Evolutionary conservation across 2,797 vertebrate genomes (phyloP), one percentile per base, ranked within the genome.

Genomic region (Hephaestus fuliginosus): DNA sequence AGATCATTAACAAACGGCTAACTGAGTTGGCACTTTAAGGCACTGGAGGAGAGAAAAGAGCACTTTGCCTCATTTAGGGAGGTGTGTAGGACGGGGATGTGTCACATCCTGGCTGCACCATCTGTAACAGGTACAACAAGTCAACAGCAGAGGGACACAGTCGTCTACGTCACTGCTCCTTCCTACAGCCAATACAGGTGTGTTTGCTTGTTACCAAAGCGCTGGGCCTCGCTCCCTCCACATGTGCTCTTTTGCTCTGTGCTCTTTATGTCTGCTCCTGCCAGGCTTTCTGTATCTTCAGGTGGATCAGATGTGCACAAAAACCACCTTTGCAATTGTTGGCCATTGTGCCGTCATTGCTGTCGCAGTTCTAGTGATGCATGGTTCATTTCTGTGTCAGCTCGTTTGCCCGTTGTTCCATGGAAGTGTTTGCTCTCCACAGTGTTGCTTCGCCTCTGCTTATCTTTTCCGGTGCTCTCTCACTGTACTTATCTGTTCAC

Each of bases 231-330:
- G 92, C 25, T 74, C 43, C 7, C 41, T 39, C 4, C 25, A 94
- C 71, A 89, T 61, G 44, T 14, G 49, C n/a, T 18, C 93, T 0
- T 53, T 95, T 33, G 30, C 30, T 33, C 30, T 61, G 44, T 14
- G 49, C n/a, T 18, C 93, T 0, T 53, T 95, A 70, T 93, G 93
- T 30, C 73, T 96, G 58, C 92, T 96, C 44, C 75, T 96, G 87
- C 95, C 41, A 93, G 92, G 46, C 88, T 91, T 74, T 92, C 86
- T 0, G 65, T 78, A 56, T 83, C 91, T 96, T 46, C 92, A 94
- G 52, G 70, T 75, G 22, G 25, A 76, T 66, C 11, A 65, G 17
- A 79, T 6, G 3, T 0, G 0, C 2, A 63, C 7, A 52, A 18
- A 69, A 39, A 28, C 18, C 48, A 57, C 15, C 33, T 14, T 33